These are phyloP conservation scores for Drosophila vallismaia DNA, from an alignment of 2,888 invertebrate species.

Conservation along the genomic window DNA sequence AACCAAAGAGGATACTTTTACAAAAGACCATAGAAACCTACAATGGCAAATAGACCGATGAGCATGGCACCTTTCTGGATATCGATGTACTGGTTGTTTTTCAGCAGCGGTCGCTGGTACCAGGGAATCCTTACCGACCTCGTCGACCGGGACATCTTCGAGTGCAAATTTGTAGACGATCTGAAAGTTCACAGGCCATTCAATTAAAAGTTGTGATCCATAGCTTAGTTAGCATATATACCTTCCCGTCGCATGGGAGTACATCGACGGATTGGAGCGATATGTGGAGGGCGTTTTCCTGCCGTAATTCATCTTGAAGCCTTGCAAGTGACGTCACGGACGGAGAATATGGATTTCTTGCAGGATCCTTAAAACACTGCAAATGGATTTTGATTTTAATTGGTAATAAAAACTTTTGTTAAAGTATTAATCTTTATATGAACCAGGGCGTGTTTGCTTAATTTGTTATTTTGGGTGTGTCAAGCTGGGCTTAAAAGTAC, in stretches of 20 bases:
- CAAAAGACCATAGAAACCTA: slow-evolving; percentile 84
- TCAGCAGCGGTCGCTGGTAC: slow-evolving; percentile 93
- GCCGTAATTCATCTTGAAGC: slow-evolving; percentile 87
- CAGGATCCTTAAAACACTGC: slow-evolving; percentile 8
- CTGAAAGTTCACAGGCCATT: slow-evolving; percentile 81
- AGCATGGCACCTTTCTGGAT: slow-evolving; percentile 93
- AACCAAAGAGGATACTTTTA: no score
- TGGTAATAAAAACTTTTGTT: neutral
- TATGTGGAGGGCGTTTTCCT: slow-evolving; percentile 92
- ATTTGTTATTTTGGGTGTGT: slow-evolving; percentile 73
- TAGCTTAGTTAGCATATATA: slow-evolving; percentile 61
- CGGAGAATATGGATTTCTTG: neutral
- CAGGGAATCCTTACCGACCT: slow-evolving; percentile 92
- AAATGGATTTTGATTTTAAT: neutral
- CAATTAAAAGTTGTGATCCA: no score
- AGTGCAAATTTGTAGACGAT: slow-evolving; percentile 92
- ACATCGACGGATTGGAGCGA: slow-evolving; percentile 93
- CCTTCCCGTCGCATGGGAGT: slow-evolving; percentile 93
- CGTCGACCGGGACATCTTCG: slow-evolving; percentile 89
- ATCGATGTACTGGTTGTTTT: slow-evolving; percentile 92
- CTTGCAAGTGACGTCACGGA: slow-evolving; percentile 51
- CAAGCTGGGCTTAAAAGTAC: slow-evolving; percentile 51
- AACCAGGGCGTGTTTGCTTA: slow-evolving; percentile 65
- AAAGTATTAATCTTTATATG: neutral
- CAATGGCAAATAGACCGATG: slow-evolving; percentile 91